Conservation (phyloP, 2,113 vertebrate species). For the Zapornia atra region DNA sequence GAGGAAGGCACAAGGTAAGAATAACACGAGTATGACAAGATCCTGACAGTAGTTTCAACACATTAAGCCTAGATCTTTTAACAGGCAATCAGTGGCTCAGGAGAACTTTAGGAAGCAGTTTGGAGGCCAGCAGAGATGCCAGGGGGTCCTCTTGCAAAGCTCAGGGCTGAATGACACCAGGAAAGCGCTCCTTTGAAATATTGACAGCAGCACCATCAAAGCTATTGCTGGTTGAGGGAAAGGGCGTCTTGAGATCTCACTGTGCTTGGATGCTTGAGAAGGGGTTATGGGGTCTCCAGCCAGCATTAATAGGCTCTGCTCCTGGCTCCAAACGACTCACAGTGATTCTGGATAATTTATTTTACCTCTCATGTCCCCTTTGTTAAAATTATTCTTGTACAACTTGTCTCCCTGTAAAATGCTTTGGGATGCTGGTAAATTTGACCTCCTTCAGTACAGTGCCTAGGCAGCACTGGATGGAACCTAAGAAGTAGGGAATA, state of each 20-base stretch:
- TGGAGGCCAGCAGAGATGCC: neutral
- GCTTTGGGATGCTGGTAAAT: neutral
- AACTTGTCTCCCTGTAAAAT: neutral
- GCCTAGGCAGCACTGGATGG: neutral
- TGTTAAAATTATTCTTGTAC: neutral
- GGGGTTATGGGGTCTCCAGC: neutral
- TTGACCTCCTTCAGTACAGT: neutral
- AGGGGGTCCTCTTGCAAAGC: neutral
- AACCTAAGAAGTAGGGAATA: neutral
- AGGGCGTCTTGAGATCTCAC: neutral
- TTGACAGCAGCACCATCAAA: neutral
- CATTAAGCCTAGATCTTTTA: neutral
- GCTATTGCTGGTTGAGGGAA: neutral
- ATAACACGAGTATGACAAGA: neutral
- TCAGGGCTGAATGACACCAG: neutral
- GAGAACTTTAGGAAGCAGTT: neutral
- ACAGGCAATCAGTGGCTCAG: neutral
- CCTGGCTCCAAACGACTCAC: neutral
- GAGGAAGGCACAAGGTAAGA: slow-evolving; percentile 3
- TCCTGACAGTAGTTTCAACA: slow-evolving; percentile 11
- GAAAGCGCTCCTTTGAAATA: neutral
- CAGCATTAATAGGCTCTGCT: neutral
- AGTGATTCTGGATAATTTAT: neutral
- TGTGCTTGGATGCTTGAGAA: neutral
- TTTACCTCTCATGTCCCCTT: neutral